Evolutionary conservation across 2,113 vertebrate species (phyloP).

Genomic region (Astur gentilis): DNA sequence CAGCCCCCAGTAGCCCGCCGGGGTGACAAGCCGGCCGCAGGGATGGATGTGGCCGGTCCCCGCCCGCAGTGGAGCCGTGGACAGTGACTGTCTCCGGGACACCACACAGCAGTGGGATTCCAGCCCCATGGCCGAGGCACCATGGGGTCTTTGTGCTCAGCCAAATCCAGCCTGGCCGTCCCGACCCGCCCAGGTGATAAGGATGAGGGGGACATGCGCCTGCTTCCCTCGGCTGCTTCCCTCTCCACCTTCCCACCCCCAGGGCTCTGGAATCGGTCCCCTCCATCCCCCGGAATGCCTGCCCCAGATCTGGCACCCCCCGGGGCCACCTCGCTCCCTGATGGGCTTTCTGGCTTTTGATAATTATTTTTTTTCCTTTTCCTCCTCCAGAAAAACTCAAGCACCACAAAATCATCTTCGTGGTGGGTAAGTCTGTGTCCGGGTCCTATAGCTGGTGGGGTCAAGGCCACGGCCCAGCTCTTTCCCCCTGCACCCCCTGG

Average conservation of each 20-base stretch:
- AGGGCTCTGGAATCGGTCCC: neutral
- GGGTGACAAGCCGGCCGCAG: neutral
- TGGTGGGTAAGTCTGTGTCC: slow-evolving; percentile 87
- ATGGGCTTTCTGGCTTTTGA: neutral
- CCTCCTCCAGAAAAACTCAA: slow-evolving; percentile 88
- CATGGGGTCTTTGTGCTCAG: slow-evolving; percentile 7
- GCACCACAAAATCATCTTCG: slow-evolving; percentile 94
- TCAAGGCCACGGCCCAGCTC: neutral
- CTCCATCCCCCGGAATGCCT: neutral
- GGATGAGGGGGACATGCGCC: neutral
- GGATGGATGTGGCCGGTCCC: neutral
- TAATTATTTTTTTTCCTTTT: neutral
- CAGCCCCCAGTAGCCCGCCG: accelerated
- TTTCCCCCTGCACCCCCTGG: neutral
- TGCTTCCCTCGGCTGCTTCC: neutral
- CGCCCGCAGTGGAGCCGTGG: neutral
- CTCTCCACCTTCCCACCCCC: neutral
- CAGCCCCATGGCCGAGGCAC: accelerated
- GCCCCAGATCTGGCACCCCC: neutral
- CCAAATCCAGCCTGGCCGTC: accelerated
- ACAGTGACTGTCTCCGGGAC: slow-evolving; percentile 61
- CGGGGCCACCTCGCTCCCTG: accelerated
- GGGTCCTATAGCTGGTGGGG: neutral
- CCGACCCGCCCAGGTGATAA: neutral
- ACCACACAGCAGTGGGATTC: slow-evolving; percentile 18